phyloP scores from a whole-genome alignment of 1,140 invertebrate species.

The Steinernema feltiae region DNA sequence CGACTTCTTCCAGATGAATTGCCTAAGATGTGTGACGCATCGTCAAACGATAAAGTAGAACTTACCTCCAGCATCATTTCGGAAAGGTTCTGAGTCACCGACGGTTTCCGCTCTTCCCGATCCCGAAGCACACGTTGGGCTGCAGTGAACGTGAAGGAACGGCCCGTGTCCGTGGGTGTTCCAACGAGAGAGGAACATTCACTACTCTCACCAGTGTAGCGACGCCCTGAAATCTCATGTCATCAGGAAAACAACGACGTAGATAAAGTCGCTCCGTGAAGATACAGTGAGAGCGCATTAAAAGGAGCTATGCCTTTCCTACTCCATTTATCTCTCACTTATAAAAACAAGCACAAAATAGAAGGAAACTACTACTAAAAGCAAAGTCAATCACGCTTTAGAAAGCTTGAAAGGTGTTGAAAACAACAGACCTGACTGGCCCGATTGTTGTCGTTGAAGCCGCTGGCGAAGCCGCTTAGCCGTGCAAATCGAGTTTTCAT shows the following conservation, averaged over 20 bases:
- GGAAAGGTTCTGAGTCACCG: conserved; percentile 56
- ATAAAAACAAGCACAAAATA: neutral
- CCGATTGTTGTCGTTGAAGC: conserved; percentile 54
- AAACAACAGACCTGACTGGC: conserved; percentile 51
- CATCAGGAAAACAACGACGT: neutral
- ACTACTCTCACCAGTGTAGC: conserved; percentile 57
- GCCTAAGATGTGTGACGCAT: conserved; percentile 36
- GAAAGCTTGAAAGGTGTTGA: neutral
- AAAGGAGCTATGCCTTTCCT: conserved; percentile 1
- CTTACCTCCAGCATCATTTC: conserved; percentile 56
- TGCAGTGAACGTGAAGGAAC: conserved; percentile 56
- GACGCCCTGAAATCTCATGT: conserved; percentile 40
- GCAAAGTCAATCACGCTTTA: neutral
- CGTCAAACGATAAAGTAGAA: conserved; percentile 11
- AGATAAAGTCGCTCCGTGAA: neutral
- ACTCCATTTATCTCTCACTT: neutral
- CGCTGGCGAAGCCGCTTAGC: conserved; percentile 54
- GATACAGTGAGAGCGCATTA: conserved; percentile 4
- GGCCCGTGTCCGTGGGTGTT: conserved; percentile 56
- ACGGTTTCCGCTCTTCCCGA: conserved; percentile 54
- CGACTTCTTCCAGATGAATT: conserved; percentile 54
- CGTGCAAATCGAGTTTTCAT: conserved; percentile 53
- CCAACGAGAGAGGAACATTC: conserved; percentile 55
- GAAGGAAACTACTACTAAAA: conserved; percentile 14
- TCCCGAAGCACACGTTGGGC: conserved; percentile 46